Base-by-base conservation (phyloP, 2,888 invertebrate genomes). In the Sphaerophoria rueppellii region DNA sequence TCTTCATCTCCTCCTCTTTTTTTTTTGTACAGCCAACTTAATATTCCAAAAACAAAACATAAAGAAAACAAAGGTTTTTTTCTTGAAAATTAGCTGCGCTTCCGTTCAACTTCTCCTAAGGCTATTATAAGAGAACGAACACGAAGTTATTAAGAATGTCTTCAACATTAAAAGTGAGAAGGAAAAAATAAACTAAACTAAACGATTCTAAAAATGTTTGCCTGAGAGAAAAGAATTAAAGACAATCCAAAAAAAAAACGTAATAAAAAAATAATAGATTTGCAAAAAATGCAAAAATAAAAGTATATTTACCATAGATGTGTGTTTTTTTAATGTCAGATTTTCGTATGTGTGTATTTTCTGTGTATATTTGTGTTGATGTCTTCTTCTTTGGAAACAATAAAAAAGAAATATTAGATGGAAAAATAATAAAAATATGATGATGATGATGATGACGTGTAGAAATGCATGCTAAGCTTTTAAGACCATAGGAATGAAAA, bases 231-330 rank as follows among this genome's bases (percentile, higher is more conserved):
- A 65, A 55, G 72, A 57, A 14, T 61, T 40, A 12, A 79, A 63
- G 16, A 34, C 14, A 46, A 61, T 24, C 12, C 12, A 16, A 60
- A 50, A 48, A 32, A 78, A 79, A 79, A 79, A 83, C 76, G 83
- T 83, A 83, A 83, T 73, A 69, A 76, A 55, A 48, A 6, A 58
- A 35, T 48, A 37, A 63, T 61, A 60, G 69, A 61, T 9, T 9
- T 9, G 14, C 35, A 37, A 76, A 55, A 65, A 48, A 58, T 73
- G 85, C 85, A 85, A 81, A 85, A 81, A 85, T 85, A 73, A 77
- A 85, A 85, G 85, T 85, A 85, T 85, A 85, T 85, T 85, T 85
- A 73, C 52, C 72, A 63, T 78, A 82, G 70, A 54, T 79, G 70
- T 79, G 55, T 72, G 79, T 72, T 60, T 24, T 40, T 40, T 40